Conservation (phyloP, 2,113 vertebrate species). For the Poeciliopsis retropinna region DNA sequence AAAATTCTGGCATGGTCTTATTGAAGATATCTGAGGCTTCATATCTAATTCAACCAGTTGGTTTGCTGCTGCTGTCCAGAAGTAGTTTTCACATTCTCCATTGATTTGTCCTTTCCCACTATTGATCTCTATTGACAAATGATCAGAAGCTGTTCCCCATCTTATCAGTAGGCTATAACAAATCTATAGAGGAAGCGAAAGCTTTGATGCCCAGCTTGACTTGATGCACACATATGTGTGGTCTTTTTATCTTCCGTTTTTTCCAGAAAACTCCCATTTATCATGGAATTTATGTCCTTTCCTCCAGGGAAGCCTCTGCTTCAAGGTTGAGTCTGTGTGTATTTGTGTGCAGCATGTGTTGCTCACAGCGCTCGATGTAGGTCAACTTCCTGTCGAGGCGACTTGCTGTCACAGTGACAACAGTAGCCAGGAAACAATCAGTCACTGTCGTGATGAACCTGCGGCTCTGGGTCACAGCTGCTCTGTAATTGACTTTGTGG, state of each 20-base stretch:
- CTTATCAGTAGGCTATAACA: not conserved
- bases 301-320: not conserved
- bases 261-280: not conserved
- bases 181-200: constrained; percentile 8
- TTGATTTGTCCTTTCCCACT: constrained; percentile 33
- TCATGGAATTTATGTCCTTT: not conserved
- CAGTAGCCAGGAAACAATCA: constrained; percentile 36
- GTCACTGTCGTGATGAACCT: constrained; percentile 23
- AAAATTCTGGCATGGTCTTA: not conserved
- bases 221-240: not conserved
- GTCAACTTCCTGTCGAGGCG: constrained; percentile 30
- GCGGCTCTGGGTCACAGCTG: constrained; percentile 15
- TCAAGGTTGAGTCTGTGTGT: not conserved
- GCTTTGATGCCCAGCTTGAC: not conserved
- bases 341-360: not conserved
- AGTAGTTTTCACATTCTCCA: not conserved
- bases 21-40: not conserved
- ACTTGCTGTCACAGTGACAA: constrained; percentile 32
- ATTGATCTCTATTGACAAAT: constrained; percentile 41
- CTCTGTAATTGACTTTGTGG: constrained; percentile 17
- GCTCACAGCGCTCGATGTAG: constrained; percentile 1
- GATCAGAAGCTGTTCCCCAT: constrained; percentile 16
- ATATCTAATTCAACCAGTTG: not conserved
- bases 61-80: not conserved
- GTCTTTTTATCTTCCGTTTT: not conserved